phyloP scores from a whole-genome alignment of 2,888 invertebrate genomes.

The Drosophila nr. fundita region DNA sequence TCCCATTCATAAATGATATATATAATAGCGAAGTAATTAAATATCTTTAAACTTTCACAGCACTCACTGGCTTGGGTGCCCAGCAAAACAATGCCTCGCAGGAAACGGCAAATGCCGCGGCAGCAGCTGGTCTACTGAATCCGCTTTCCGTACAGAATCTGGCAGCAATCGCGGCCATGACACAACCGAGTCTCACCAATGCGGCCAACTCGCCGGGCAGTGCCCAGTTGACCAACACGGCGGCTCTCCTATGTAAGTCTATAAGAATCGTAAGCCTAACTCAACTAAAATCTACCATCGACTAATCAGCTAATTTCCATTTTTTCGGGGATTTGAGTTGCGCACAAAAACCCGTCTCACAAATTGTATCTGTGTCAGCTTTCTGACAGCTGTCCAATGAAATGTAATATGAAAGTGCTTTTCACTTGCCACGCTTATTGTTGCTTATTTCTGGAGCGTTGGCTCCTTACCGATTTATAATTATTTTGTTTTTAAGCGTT shows the following conservation, averaged over 20 bases:
- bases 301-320: constrained; percentile 40
- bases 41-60: constrained; percentile 26
- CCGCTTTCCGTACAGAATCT: constrained; percentile 96
- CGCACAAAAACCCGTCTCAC: background rate
- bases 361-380: constrained; percentile 21
- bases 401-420: constrained; percentile 7
- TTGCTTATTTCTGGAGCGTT: background rate
- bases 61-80: constrained; percentile 81
- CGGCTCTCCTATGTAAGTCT: constrained; percentile 84
- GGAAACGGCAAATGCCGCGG: constrained; percentile 74
- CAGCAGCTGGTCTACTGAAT: constrained; percentile 86
- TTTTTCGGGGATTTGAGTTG: background rate
- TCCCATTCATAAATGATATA: background rate
- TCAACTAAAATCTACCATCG: background rate
- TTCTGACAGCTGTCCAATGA: constrained; percentile 44
- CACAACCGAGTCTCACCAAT: constrained; percentile 85
- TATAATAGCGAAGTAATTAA: background rate
- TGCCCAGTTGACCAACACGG: constrained; percentile 84
- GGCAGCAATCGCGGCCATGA: constrained; percentile 91
- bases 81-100: constrained; percentile 82
- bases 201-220: constrained; percentile 82
- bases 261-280: background rate
- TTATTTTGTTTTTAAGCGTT: background rate
- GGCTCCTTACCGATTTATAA: constrained; percentile 50
- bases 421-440: too few relatives aligned